Percentiles rank a stretch among this genome's conserved stretches.
phyloP scores from a whole-genome alignment of 1,140 invertebrate species.

The Physella acuta region DNA sequence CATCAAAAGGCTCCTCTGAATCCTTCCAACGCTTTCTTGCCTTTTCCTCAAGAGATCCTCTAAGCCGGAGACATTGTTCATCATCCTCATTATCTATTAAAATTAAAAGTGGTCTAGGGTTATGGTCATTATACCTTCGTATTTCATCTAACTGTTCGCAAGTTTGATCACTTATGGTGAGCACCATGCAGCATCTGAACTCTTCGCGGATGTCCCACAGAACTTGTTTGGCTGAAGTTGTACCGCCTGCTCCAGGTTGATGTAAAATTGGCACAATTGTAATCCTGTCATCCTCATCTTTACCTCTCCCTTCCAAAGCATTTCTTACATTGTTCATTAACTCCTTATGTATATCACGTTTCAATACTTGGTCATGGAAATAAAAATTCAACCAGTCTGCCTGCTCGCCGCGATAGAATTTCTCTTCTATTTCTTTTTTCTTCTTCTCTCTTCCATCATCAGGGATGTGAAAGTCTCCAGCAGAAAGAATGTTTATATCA shows the following conservation, averaged over 20 bases:
- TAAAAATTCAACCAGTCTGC: background rate
- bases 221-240: constrained; percentile 34
- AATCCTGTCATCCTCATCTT: constrained; percentile 30
- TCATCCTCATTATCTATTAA: constrained; percentile 40
- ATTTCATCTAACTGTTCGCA: constrained; percentile 34
- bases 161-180: constrained; percentile 33
- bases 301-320: constrained; percentile 26
- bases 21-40: background rate
- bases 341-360: constrained; percentile 2
- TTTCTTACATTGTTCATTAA: constrained; percentile 26
- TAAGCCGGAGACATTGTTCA: constrained; percentile 34
- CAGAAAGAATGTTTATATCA: constrained; percentile 24
- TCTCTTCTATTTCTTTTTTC: constrained; percentile 24
- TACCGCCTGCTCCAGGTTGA: constrained; percentile 38
- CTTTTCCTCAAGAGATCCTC: constrained; percentile 14
- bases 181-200: constrained; percentile 34
- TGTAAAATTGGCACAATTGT: constrained; percentile 29
- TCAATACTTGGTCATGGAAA: background rate
- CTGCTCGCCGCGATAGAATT: constrained; percentile 10
- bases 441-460: constrained; percentile 2
- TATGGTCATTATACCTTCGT: constrained; percentile 26
- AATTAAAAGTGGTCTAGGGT: constrained; percentile 31
- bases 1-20: constrained; percentile 6
- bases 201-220: constrained; percentile 35
- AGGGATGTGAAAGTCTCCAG: background rate